Conservation (phyloP, 2,888 invertebrate genomes). For the Bombylius major region DNA sequence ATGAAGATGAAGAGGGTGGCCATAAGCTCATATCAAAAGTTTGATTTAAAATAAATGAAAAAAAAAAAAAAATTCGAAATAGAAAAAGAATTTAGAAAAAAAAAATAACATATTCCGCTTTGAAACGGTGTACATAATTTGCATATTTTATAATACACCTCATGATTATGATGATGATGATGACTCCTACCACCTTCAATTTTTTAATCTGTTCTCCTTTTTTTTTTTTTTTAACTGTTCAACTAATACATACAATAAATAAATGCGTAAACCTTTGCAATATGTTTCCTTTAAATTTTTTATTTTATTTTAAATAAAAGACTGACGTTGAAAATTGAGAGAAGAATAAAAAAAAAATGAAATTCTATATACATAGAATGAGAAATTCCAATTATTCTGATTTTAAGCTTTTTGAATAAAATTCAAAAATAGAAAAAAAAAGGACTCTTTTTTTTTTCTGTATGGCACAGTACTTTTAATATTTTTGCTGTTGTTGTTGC, state of each 20-base stretch:
- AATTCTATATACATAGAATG: not conserved
- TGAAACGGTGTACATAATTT: slow-evolving; percentile 3
- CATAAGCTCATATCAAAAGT: slow-evolving; percentile 6
- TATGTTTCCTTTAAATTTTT: not conserved
- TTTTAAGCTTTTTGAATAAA: slow-evolving; percentile 1
- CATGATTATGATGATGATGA: not conserved
- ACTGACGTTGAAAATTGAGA: not conserved
- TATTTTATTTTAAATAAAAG: not conserved
- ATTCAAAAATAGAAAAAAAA: not conserved
- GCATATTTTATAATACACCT: slow-evolving; percentile 5
- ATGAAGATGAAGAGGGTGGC: not conserved
- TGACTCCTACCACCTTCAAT: not conserved
- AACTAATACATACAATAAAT: not conserved
- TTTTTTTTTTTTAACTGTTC: too few species aligned
- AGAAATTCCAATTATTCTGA: slow-evolving; percentile 8
- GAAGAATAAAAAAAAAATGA: too few species aligned
- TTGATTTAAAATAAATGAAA: not conserved
- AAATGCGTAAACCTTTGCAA: not conserved
- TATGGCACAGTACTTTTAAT: not conserved
- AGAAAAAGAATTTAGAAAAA: too few species aligned
- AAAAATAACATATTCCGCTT: too few species aligned
- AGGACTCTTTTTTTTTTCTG: not conserved
- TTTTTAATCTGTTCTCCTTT: too few species aligned
- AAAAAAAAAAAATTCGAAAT: not conserved
- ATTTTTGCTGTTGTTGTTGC: slow-evolving; percentile 1